Conservation (phyloP, 2,113 vertebrate genomes). For the Felis catus region DNA sequence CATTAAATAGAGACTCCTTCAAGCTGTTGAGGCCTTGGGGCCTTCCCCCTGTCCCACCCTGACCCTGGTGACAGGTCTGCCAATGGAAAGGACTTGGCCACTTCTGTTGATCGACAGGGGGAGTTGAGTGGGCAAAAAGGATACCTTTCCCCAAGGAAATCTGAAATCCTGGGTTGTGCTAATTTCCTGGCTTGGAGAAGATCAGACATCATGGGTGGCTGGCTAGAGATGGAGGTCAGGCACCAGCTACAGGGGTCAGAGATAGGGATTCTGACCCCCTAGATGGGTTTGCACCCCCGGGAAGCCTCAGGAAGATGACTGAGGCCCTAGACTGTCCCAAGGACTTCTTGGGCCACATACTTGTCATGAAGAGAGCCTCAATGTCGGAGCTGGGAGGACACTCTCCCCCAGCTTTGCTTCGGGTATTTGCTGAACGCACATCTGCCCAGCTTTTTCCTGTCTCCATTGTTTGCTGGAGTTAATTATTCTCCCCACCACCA, state of each 20-base stretch:
- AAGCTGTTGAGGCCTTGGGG: not conserved
- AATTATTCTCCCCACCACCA: not conserved
- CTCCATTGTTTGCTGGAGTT: not conserved
- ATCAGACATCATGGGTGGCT: not conserved
- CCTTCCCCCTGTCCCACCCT: not conserved
- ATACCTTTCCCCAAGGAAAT: not conserved
- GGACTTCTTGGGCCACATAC: not conserved
- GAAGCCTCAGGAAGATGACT: not conserved
- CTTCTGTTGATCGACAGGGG: not conserved
- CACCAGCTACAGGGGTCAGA: not conserved
- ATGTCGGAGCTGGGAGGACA: not conserved
- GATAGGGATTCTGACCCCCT: not conserved
- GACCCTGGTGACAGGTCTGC: not conserved
- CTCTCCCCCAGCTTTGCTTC: not conserved
- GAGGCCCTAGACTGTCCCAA: not conserved
- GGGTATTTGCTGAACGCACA: not conserved
- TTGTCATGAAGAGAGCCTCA: not conserved
- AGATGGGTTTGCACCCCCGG: not conserved
- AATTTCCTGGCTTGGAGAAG: not conserved
- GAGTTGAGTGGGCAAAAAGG: not conserved
- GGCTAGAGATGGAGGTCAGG: not conserved
- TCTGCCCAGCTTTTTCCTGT: not conserved
- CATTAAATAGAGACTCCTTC: not conserved
- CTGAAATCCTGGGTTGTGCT: not conserved
- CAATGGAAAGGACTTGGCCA: not conserved